Conservation (phyloP, 2,113 vertebrate species). For the Dolichotis patagonum region DNA sequence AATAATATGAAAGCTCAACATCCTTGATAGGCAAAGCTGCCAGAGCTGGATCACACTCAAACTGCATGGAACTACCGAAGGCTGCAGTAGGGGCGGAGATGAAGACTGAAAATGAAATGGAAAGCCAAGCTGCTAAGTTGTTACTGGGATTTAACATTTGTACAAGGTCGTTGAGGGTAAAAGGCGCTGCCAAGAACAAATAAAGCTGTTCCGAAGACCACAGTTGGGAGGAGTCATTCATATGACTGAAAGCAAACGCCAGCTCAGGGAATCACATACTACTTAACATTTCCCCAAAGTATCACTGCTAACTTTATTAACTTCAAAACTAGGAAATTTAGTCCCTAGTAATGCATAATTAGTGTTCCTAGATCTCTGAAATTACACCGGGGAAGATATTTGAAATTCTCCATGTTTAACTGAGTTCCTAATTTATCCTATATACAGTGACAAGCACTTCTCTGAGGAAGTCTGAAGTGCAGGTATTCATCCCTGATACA, state of each 20-base stretch:
- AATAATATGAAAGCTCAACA: constrained; percentile 23
- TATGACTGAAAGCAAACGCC: not conserved
- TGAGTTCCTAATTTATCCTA: not conserved
- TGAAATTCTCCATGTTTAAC: constrained; percentile 18
- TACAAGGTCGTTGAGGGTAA: not conserved
- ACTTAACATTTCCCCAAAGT: not conserved
- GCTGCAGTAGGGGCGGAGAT: not conserved
- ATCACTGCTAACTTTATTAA: not conserved
- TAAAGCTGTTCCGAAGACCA: not conserved
- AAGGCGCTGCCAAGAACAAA: not conserved
- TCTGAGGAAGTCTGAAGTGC: not conserved
- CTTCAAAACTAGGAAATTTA: not conserved
- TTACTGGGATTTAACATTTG: constrained; percentile 22
- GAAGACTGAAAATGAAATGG: not conserved
- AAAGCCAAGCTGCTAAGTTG: not conserved
- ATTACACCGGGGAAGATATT: not conserved
- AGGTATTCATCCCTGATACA: not conserved
- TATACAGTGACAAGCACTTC: not conserved
- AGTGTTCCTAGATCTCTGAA: not conserved
- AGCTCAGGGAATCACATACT: not conserved
- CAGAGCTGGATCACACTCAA: not conserved
- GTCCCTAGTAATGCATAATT: not conserved
- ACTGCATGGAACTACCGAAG: not conserved
- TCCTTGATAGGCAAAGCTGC: not conserved
- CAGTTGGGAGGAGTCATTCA: not conserved